Conservation (phyloP, 2,113 vertebrate genomes). For the Jacana jacana region DNA sequence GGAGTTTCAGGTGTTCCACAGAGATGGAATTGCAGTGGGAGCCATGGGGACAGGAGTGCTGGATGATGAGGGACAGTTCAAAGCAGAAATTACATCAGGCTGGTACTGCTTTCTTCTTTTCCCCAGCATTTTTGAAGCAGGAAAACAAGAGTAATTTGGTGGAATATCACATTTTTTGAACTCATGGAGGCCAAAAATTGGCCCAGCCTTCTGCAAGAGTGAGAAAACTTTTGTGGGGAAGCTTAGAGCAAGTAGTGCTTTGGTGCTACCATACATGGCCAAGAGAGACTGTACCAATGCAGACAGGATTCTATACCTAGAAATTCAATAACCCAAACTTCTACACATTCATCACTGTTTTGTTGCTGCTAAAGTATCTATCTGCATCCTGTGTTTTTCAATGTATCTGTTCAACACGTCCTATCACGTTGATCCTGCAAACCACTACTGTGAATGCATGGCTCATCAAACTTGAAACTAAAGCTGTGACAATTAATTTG, state of each 20-base stretch:
- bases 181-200: neutral
- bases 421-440: neutral
- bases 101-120: neutral
- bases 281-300: neutral
- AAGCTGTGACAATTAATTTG: neutral
- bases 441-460: neutral
- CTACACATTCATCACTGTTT: neutral
- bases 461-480: neutral
- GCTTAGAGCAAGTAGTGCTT: neutral
- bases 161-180: neutral
- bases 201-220: neutral
- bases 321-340: neutral
- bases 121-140: neutral
- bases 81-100: neutral
- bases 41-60: neutral
- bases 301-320: neutral
- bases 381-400: neutral
- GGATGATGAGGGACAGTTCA: fast-evolving
- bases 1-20: neutral
- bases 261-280: neutral
- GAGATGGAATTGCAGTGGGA: neutral
- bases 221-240: neutral
- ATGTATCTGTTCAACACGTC: neutral
- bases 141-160: neutral
- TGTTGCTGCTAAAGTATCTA: neutral